phyloP scores from a whole-genome alignment of 2,113 vertebrate genomes.

The Hepsetus odoe region DNA sequence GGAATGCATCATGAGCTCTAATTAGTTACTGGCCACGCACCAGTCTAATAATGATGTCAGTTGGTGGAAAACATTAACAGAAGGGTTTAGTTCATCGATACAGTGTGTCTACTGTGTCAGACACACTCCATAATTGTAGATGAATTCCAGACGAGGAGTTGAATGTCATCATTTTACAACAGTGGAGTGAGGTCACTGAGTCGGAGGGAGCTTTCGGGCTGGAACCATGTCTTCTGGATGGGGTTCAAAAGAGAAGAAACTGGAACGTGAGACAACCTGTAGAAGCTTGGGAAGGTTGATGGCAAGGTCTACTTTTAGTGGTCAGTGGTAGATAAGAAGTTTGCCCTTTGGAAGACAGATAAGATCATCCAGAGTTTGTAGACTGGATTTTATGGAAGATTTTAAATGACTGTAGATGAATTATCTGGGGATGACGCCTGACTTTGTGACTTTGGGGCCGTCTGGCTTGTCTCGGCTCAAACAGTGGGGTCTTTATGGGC shows the following conservation, averaged over 20 bases:
- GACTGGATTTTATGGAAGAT: conserved; percentile 18
- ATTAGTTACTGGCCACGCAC: conserved; percentile 31
- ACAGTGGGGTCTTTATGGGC: conserved; percentile 78
- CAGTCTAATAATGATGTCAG: conserved; percentile 41
- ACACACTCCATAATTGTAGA: conserved; percentile 28
- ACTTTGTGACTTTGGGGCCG: conserved; percentile 60
- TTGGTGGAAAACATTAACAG: conserved; percentile 26
- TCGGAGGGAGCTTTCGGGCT: background rate
- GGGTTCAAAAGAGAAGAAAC: conserved; percentile 13
- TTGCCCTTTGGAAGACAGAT: conserved; percentile 32
- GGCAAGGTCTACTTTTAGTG: background rate
- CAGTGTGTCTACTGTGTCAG: conserved; percentile 33
- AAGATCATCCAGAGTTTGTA: conserved; percentile 28
- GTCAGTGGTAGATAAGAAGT: conserved; percentile 19
- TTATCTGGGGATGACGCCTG: background rate
- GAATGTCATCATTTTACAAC: conserved; percentile 29
- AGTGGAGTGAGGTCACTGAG: background rate
- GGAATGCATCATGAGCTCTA: conserved; percentile 21
- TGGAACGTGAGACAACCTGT: background rate
- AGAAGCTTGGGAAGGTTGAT: conserved; percentile 13
- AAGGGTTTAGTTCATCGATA: conserved; percentile 25
- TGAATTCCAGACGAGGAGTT: conserved; percentile 25
- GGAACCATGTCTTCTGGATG: conserved; percentile 26
- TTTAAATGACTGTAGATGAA: conserved; percentile 22
- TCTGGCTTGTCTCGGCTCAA: conserved; percentile 74